Evolutionary conservation across 2,888 invertebrate genomes (phyloP), one percentile per base, ranked within the genome.

Genomic region (Orgyia antiqua): DNA sequence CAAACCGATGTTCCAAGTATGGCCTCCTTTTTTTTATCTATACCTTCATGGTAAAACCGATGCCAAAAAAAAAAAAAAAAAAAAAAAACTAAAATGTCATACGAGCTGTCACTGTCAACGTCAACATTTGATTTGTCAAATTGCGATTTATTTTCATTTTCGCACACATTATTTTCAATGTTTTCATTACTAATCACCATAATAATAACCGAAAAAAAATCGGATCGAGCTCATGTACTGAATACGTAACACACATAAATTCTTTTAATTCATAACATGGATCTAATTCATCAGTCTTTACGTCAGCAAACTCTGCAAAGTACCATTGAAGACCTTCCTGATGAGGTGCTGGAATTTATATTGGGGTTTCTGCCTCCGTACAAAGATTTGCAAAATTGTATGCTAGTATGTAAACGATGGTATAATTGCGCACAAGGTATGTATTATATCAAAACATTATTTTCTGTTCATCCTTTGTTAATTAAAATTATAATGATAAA

Each of bases 291-390:
- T 40, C 59, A 68, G 50, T 58, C 73, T 33, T 49, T 76, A 42
- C 54, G 49, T 37, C 63, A 70, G 30, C 76, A 74, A 56, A 67
- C 66, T 32, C 54, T 78, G 39, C 64, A 61, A 48, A 73, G 68
- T 51, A 67, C 70, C 10, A 67, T 84, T 21, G 91, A 93, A 64
- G 92, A 93, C 71, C 83, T 98, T 44, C 98, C 98, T 23, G 96
- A 97, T 72, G 97, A 98, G 88, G 92, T 98, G 34, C 79, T 98
- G 51, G 97, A 97, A 80, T 96, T 95, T 68, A 95, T 98, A 67
- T 88, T 98, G 45, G 91, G 93, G 49, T 90, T 95, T 66, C 82
- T 98, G 47, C 94, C 96, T 33, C 97, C 97, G 0, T 98, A 98
- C 66, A 91, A 91, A 68, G 97, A 98, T 84, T 84, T 97, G 50